Evolutionary conservation across 53 echinoderm and acorn worm genomes (phyloP), one percentile per base, ranked within the genome.

Genomic region (Paracentrotus lividus): DNA sequence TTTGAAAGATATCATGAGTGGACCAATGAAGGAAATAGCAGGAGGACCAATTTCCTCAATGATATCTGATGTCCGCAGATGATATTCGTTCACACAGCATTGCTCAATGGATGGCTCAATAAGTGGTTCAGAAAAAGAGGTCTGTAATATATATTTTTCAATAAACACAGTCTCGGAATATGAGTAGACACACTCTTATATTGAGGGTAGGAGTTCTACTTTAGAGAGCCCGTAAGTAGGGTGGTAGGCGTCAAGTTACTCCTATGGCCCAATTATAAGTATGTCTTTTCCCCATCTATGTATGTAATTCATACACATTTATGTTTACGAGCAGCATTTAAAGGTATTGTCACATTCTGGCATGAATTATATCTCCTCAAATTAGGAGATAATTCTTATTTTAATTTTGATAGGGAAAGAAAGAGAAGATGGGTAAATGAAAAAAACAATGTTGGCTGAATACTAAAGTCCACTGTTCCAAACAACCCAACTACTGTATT

Each of bases 81-180:
- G 4, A 57, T 3, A 26, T 61, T 26, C 26, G 16, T 72, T 40
- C 40, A 72, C 32, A 40, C 72, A 38, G 36, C 5, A 40, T 72
- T 18, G 5, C 32, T 21, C n/a, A 7, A 5, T 64, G 36, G 5
- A 40, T 72, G 40, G 5, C 32, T 21, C n/a, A 7, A 5, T 64
- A 64, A 9, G 10, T 29, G 29, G 29, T 64, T 29, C 13, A 64
- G 64, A 64, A 31, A 31, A 29, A 64, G 8, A 64, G 64, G 10
- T 64, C 12, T 64, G 64, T 12, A 64, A 85, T 47, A 31, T n/a
- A n/a, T 85, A 51, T 85, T 85, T 85, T 85, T 85, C 85, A 49
- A 36, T 49, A 29, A 29, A 49, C 12, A 29, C 47, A 85, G n/a
- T 8, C 29, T 33, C 24, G 85, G 27, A 47, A 85, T 85, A 45